phyloP scores from a whole-genome alignment of 1,140 invertebrate genomes.

The Watersipora subatra region DNA sequence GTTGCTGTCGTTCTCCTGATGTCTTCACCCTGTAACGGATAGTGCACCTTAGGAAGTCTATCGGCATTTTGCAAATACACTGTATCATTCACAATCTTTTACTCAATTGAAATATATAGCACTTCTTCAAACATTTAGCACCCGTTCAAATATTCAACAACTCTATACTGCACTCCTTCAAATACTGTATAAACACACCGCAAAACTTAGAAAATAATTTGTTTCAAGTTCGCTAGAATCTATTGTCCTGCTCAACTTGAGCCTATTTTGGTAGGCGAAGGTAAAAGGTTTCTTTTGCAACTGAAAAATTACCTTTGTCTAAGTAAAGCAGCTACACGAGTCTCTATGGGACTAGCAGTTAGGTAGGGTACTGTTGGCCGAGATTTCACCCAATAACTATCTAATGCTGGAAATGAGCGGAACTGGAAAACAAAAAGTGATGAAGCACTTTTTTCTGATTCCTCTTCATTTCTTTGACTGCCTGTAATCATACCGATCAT shows the following conservation, averaged over 20 bases:
- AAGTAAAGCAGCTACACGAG: slow-evolving; percentile 21
- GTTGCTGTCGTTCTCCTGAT: not conserved
- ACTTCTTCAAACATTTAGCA: not conserved
- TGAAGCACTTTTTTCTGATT: slow-evolving; percentile 9
- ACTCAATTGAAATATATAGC: not conserved
- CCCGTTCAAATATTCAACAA: not conserved
- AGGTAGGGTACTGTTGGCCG: slow-evolving; percentile 11
- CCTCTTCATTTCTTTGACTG: not conserved
- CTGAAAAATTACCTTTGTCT: slow-evolving; percentile 19
- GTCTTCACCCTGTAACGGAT: slow-evolving; percentile 1
- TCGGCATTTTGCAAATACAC: not conserved
- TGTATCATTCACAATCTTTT: not conserved
- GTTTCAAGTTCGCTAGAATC: not conserved
- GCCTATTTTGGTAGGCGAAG: not conserved
- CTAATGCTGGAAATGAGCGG: slow-evolving; percentile 22
- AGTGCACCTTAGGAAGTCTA: not conserved
- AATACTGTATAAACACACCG: not conserved
- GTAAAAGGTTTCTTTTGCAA: not conserved
- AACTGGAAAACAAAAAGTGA: slow-evolving; percentile 23
- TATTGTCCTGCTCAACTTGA: not conserved
- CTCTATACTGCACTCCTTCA: not conserved
- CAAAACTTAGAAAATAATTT: not conserved
- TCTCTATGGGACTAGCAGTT: slow-evolving; percentile 20
- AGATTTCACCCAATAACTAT: slow-evolving; percentile 18
- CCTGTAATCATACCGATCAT: not conserved